phyloP scores from a whole-genome alignment of 2,797 vertebrate species.

The Melanotaenia pygmaea region DNA sequence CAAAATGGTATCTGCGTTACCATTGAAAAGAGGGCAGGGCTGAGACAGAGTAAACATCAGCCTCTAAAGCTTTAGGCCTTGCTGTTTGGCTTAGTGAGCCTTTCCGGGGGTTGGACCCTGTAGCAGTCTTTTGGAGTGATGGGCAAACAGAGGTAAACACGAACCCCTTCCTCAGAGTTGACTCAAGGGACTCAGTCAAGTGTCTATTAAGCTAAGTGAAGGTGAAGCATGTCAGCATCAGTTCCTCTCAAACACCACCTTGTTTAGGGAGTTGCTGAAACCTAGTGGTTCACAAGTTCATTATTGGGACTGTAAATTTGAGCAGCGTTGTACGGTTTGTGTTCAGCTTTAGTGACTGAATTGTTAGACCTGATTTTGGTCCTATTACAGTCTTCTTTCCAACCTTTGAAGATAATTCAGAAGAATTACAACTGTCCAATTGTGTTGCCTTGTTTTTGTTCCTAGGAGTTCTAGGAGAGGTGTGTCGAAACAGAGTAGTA shows the following conservation, averaged over 20 bases:
- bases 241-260: conserved; percentile 71
- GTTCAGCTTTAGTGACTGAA: neutral
- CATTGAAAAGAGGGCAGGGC: conserved; percentile 48
- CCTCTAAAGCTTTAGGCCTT: conserved; percentile 51
- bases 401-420: neutral
- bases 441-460: too few relatives aligned
- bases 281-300: conserved; percentile 64
- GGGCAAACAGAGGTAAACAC: conserved; percentile 77
- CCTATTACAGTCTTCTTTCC: neutral
- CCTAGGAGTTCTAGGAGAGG: too few relatives aligned
- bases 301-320: conserved; percentile 40
- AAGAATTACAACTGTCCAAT: too few relatives aligned
- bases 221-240: conserved; percentile 74
- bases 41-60: conserved; percentile 77
- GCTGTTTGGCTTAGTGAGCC: conserved; percentile 64
- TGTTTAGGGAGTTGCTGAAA: conserved; percentile 56
- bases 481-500: too few relatives aligned
- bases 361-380: neutral
- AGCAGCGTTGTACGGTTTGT: neutral
- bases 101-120: conserved; percentile 51
- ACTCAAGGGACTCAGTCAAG: conserved; percentile 72
- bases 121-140: conserved; percentile 68
- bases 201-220: conserved; percentile 80
- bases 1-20: conserved; percentile 75
- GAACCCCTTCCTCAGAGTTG: conserved; percentile 55